Base-by-base conservation (phyloP, 2,888 invertebrate species). In the Pharmacophagus antenor region DNA sequence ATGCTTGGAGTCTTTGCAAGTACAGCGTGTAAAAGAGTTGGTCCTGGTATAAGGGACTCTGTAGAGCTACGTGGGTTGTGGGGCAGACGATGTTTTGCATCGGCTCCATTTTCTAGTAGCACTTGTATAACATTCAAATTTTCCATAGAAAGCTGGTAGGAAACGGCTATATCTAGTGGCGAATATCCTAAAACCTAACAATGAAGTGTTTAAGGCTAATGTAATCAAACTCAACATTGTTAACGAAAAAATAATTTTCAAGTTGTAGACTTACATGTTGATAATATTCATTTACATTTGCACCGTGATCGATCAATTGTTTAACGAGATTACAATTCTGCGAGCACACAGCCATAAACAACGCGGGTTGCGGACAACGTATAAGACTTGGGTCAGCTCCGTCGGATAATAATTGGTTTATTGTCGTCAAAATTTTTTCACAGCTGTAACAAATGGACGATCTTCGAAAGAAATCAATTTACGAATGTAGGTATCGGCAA, bases 301-400 rank as follows among this genome's bases (percentile, higher is more conserved):
- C 85, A 2, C 87, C 87, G 61, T 76, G 62, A 5, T 67, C 63
- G 1, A 82, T 66, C 31, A 89, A 70, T 25, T 72, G 67, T 2
- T 67, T 67, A 20, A 88, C 67, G 7, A 87, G 66, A 23, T 82
- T 77, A 2, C 82, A 50, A 49, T 64, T 69, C 1, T 76, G 76
- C 1, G 84, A 70, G 1, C 70, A 56, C 1, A 76, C 65, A 4
- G 85, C 87, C 27, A 83, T 73, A 22, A 80, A 71, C 4, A 88
- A 62, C 1, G 85, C 82, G 4, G 86, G 74, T 46, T 83, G 82
- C 2, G 89, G 88, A 73, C 79, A 86, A 20, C 66, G 67, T 8
- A 83, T 80, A 17, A 77, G 67, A 8, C 68, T 70, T 0, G 87
- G 86, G 61, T 83, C 70, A 0, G 88, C 88, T 10, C 88, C 88